Evolutionary conservation across 1,140 invertebrate genomes (phyloP).

Genomic region (Calliphora vicina): DNA sequence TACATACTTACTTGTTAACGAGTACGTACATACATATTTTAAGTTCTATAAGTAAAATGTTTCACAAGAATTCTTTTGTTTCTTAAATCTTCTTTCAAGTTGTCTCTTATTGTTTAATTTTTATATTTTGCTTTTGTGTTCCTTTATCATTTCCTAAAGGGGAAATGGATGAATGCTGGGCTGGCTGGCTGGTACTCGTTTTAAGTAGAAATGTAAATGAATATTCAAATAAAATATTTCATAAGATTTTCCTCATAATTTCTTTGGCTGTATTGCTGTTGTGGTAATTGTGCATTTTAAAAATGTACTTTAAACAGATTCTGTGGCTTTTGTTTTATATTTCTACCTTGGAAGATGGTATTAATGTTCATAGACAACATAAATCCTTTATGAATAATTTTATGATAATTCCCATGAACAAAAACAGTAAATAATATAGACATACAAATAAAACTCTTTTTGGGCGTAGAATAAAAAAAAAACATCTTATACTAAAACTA

Average conservation of each 20-base stretch:
- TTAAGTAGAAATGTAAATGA: not conserved
- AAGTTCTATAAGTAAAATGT: not conserved
- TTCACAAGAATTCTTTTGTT: constrained; percentile 6
- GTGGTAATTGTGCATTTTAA: constrained; percentile 4
- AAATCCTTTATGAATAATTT: not conserved
- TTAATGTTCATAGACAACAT: not conserved
- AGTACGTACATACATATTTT: no score
- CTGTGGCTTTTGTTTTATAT: not conserved
- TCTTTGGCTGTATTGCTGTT: not conserved
- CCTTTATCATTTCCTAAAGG: not conserved
- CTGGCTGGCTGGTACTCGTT: not conserved
- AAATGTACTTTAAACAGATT: not conserved
- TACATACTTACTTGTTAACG: no score
- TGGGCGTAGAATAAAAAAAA: no score
- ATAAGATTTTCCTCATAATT: not conserved
- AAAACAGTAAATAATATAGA: not conserved
- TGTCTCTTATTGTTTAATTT: not conserved
- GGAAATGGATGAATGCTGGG: not conserved
- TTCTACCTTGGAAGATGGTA: not conserved
- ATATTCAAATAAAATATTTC: not conserved
- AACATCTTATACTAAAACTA: no score
- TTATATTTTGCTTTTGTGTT: not conserved
- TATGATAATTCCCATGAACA: not conserved
- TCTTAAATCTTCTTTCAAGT: not conserved
- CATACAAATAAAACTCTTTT: no score